A percentile compares a stretch with the other conserved stretches of the same genome.
Evolutionary conservation across 2,888 invertebrate genomes (phyloP).

Genomic region (Dorcus hopei): DNA sequence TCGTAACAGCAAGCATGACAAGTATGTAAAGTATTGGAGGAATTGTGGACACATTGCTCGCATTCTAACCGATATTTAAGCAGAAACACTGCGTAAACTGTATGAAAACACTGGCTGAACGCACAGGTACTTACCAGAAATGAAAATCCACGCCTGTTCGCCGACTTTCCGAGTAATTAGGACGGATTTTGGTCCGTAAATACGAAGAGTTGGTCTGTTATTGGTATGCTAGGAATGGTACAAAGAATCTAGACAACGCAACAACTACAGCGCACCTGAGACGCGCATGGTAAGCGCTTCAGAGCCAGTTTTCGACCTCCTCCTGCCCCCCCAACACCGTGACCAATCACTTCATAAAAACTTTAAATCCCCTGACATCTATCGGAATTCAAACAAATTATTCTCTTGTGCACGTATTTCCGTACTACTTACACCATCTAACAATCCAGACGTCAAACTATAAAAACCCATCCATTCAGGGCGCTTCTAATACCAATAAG

Average conservation of each 20-base stretch:
- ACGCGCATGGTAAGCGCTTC: conserved; percentile 73
- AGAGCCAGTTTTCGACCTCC: conserved; percentile 50
- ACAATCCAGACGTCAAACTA: no score
- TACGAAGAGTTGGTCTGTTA: conserved; percentile 70
- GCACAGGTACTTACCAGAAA: conserved; percentile 70
- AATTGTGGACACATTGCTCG: conserved; percentile 71
- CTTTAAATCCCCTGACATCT: no score
- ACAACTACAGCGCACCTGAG: conserved; percentile 77
- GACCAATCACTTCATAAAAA: background rate
- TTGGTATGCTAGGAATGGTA: conserved; percentile 96
- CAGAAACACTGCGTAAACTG: conserved; percentile 58
- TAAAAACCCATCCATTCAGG: no score
- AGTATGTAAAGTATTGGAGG: conserved; percentile 76
- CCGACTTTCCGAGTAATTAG: conserved; percentile 63
- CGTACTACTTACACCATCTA: no score
- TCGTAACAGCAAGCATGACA: conserved; percentile 68
- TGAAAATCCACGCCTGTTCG: conserved; percentile 62
- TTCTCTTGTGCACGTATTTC: no score
- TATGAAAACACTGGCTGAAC: conserved; percentile 59
- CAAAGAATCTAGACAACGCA: conserved; percentile 97
- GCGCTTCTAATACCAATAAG: no score
- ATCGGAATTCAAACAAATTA: no score
- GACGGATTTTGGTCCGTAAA: conserved; percentile 66
- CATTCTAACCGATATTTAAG: conserved; percentile 67
- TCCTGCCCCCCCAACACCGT: conserved; percentile 11